Percentiles rank a stretch among this genome's conserved stretches.
These are phyloP conservation scores for Lampris megalopsis DNA, from an alignment of 2,113 vertebrate species.

Conservation along the genomic window DNA sequence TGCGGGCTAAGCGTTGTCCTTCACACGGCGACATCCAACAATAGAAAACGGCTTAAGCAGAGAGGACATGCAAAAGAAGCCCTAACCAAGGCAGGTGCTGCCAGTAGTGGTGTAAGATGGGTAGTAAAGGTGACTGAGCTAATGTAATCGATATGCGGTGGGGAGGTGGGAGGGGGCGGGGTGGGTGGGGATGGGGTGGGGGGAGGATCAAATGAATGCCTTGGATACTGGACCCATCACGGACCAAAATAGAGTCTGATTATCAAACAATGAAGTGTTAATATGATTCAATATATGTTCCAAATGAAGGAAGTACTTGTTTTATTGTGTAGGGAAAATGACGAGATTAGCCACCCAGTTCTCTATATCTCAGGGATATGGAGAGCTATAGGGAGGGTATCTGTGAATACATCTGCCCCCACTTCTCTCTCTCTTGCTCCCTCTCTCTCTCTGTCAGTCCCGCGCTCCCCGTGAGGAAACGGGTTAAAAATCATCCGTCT, in stretches of 20 bases:
- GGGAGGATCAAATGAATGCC: slow-evolving; percentile 70
- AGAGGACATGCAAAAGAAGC: slow-evolving; percentile 26
- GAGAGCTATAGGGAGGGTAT: too few relatives aligned
- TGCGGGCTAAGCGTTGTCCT: too few relatives aligned
- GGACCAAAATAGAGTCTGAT: slow-evolving; percentile 70
- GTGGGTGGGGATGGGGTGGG: slow-evolving; percentile 32
- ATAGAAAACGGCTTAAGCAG: slow-evolving; percentile 47
- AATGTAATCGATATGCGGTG: slow-evolving; percentile 72
- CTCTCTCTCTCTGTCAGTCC: not conserved
- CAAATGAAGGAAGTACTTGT: not conserved
- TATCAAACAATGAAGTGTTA: slow-evolving; percentile 71
- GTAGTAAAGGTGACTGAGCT: slow-evolving; percentile 75
- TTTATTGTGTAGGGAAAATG: not conserved
- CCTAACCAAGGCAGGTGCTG: slow-evolving; percentile 48
- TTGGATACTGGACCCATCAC: slow-evolving; percentile 55
- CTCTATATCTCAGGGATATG: too few relatives aligned
- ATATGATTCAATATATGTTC: slow-evolving; percentile 62
- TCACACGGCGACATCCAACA: not conserved
- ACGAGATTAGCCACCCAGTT: too few relatives aligned
- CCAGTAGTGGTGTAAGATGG: slow-evolving; percentile 21
- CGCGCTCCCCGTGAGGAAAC: not conserved
- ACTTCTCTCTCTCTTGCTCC: too few relatives aligned
- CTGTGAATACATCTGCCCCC: too few relatives aligned
- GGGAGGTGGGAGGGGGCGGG: slow-evolving; percentile 22
- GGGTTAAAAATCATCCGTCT: too few relatives aligned